These are phyloP conservation scores for Zonitis immaculata DNA, from an alignment of 2,888 invertebrate species.

Conservation along the genomic window DNA sequence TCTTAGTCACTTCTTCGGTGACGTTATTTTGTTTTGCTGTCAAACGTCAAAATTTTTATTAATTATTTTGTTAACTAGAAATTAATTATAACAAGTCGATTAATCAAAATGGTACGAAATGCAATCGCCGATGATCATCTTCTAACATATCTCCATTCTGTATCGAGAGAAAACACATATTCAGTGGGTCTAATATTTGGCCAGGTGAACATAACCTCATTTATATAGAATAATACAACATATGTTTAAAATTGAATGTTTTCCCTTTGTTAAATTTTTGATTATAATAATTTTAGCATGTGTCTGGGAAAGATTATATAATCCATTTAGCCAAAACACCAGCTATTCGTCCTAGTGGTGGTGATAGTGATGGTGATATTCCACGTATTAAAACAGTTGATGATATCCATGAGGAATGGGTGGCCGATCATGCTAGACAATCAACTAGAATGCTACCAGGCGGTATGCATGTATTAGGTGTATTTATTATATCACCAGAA, in stretches of 20 bases:
- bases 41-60: neutral
- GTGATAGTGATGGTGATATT: constrained; percentile 45
- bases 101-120: constrained; percentile 59
- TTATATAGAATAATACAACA: too few relatives aligned
- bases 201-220: constrained; percentile 56
- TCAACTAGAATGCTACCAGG: constrained; percentile 88
- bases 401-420: constrained; percentile 63
- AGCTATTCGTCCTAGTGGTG: constrained; percentile 52
- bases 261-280: too few relatives aligned
- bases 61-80: too few relatives aligned
- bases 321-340: constrained; percentile 78
- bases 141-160: constrained; percentile 62
- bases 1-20: neutral
- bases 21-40: neutral
- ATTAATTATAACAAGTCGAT: neutral
- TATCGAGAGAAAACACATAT: constrained; percentile 59
- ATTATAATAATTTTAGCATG: constrained; percentile 56
- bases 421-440: constrained; percentile 79
- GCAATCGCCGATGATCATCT: constrained; percentile 66
- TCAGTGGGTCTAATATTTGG: constrained; percentile 74
- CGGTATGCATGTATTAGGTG: constrained; percentile 78
- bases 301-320: constrained; percentile 66
- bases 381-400: constrained; percentile 43
- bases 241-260: too few relatives aligned
- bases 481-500: constrained; percentile 69